A percentile compares a stretch with the other conserved stretches of the same genome.
Evolutionary conservation across 1,140 invertebrate species (phyloP).

Genomic region (Solen grandis): DNA sequence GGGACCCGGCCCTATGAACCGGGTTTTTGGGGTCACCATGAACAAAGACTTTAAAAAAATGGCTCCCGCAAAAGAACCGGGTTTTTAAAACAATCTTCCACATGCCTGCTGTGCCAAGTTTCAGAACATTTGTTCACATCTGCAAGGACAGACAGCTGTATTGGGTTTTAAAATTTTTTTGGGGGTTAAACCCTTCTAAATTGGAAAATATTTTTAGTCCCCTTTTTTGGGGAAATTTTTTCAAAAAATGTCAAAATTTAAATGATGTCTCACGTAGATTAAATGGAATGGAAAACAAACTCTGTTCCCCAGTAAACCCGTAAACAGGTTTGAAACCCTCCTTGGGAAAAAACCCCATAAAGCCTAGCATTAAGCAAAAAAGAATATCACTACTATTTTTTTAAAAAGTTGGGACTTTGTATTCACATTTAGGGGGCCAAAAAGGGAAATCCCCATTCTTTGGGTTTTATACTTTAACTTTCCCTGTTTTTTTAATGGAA

Average conservation of each 20-base stretch:
- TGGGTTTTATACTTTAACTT: no score
- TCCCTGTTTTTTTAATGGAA: no score
- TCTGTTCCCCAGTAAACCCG: background rate
- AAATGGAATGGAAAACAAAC: no score
- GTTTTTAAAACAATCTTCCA: slow-evolving; percentile 96
- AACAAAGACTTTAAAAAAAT: slow-evolving; percentile 89
- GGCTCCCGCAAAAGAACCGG: slow-evolving; percentile 90
- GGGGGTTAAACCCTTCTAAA: no score
- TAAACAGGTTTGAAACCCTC: background rate
- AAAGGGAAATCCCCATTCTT: background rate
- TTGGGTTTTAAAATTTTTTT: background rate
- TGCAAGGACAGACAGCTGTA: slow-evolving; percentile 62
- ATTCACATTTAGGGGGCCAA: background rate
- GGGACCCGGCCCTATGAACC: no score
- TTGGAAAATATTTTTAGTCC: no score
- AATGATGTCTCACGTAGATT: no score
- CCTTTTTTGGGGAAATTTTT: no score
- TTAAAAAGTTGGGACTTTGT: background rate
- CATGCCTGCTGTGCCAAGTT: slow-evolving; percentile 93
- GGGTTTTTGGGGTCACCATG: slow-evolving; percentile 85
- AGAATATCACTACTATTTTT: no score
- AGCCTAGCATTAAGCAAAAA: no score
- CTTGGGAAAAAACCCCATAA: no score
- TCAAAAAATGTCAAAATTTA: background rate
- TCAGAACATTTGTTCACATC: slow-evolving; percentile 82